Evolutionary conservation across 2,113 vertebrate genomes (phyloP).

Genomic region (Pachypanchax playfairii): DNA sequence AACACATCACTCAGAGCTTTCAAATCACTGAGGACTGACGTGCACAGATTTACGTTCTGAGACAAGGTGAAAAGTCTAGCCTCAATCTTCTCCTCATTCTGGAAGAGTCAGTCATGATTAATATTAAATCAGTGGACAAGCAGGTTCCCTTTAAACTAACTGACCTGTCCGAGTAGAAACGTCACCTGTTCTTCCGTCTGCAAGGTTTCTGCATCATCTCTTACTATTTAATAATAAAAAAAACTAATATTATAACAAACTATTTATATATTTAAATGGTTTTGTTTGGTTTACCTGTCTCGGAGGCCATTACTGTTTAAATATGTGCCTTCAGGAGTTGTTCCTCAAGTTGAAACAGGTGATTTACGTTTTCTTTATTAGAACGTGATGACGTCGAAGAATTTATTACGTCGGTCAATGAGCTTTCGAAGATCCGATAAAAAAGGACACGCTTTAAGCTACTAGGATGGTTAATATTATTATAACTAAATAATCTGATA

Average conservation of each 20-base stretch:
- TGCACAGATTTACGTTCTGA: slow-evolving; percentile 52
- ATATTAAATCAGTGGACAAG: too few species aligned
- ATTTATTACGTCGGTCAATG: background rate
- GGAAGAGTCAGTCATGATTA: background rate
- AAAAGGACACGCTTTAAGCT: too few species aligned
- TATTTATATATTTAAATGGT: too few species aligned
- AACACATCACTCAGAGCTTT: slow-evolving; percentile 43
- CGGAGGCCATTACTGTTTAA: slow-evolving; percentile 35
- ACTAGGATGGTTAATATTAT: too few species aligned
- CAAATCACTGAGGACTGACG: slow-evolving; percentile 61
- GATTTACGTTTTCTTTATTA: slow-evolving; percentile 31
- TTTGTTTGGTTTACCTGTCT: slow-evolving; percentile 19
- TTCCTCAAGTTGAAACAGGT: slow-evolving; percentile 26
- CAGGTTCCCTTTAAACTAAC: background rate
- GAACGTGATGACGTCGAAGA: background rate
- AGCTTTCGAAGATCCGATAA: too few species aligned
- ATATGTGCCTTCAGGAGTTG: too few species aligned
- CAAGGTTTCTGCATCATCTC: background rate
- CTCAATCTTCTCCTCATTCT: slow-evolving; percentile 31
- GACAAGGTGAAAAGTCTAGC: slow-evolving; percentile 29
- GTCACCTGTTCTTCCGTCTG: background rate
- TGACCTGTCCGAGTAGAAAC: slow-evolving; percentile 25
- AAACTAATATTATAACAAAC: background rate
- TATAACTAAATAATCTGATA: too few species aligned
- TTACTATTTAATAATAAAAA: background rate